Evolutionary conservation across 2,113 vertebrate species (phyloP).

Genomic region (Odobenus rosmarus): DNA sequence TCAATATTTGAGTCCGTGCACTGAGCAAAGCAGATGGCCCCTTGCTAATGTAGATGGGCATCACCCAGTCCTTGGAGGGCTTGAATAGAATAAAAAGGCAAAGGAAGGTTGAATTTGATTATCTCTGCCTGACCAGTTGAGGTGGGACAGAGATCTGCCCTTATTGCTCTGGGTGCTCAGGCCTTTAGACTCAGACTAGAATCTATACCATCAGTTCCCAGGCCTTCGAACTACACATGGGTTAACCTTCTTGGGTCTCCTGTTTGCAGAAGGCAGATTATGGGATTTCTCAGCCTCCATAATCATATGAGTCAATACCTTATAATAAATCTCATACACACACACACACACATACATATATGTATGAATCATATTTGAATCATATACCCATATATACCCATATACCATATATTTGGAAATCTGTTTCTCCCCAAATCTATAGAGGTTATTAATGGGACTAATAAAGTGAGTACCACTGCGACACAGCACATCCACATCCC

Average conservation of each 20-base stretch:
- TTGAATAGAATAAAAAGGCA: neutral
- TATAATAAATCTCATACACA: neutral
- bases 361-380: neutral
- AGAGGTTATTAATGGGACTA: neutral
- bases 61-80: neutral
- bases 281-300: neutral
- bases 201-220: neutral
- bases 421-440: neutral
- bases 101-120: neutral
- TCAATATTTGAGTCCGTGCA: neutral
- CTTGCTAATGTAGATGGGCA: neutral
- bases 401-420: neutral
- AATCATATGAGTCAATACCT: neutral
- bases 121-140: neutral
- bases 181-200: neutral
- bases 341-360: neutral
- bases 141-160: neutral
- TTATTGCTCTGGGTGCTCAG: neutral
- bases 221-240: neutral
- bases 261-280: neutral
- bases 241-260: neutral
- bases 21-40: neutral
- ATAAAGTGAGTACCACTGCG: neutral
- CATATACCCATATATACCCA: neutral
- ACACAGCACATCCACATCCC: neutral